Conservation (phyloP, 2,888 invertebrate genomes). For the Metallyticus violacea region DNA sequence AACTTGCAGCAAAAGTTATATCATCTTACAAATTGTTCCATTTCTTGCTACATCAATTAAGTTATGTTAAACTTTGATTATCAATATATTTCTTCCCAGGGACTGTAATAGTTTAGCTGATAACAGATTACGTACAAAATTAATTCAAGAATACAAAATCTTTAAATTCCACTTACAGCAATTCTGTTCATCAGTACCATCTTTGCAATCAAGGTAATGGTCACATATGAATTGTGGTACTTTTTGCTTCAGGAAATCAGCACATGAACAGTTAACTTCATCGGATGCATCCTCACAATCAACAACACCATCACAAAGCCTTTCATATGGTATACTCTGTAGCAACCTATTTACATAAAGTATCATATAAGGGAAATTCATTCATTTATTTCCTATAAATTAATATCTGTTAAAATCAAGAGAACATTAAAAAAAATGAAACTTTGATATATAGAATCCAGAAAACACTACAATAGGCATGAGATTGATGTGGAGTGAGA, state of each 20-base stretch:
- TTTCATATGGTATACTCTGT: slow-evolving; percentile 58
- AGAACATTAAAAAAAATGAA: no score
- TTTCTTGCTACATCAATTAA: no score
- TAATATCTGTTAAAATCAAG: no score
- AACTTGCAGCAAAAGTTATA: no score
- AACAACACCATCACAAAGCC: slow-evolving; percentile 64
- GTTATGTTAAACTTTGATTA: no score
- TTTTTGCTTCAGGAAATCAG: slow-evolving; percentile 51
- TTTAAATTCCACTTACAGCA: slow-evolving; percentile 56
- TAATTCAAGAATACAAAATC: neutral
- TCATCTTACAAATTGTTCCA: no score
- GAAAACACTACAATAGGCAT: no score
- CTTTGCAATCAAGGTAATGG: slow-evolving; percentile 69
- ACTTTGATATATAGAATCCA: no score
- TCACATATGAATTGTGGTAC: slow-evolving; percentile 66
- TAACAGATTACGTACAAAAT: no score
- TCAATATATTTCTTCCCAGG: no score
- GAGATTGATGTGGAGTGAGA: no score
- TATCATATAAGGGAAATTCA: neutral
- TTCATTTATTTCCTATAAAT: neutral
- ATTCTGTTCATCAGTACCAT: slow-evolving; percentile 69
- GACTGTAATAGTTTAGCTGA: no score
- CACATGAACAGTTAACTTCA: slow-evolving; percentile 69
- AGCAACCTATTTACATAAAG: slow-evolving; percentile 44
- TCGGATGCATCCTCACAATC: slow-evolving; percentile 85